Evolutionary conservation across 1,140 invertebrate genomes (phyloP), one percentile per base, ranked within the genome.

Genomic region (Eriosoma lanigerum): DNA sequence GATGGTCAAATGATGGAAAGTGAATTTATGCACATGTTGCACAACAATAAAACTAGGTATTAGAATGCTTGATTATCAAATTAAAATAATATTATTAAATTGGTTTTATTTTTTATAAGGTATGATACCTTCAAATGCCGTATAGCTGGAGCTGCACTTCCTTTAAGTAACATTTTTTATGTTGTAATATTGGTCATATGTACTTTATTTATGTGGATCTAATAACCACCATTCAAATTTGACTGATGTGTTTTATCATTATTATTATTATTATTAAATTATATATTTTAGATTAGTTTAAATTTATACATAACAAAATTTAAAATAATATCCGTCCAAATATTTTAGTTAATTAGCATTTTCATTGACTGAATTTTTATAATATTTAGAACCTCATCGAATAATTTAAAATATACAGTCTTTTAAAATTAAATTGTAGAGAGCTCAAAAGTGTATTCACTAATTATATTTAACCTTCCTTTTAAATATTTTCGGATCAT

Each of bases 1-100:
- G 96, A 98, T 86, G 97, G 97, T 0, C 96, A 98, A 87, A 88
- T 97, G 24, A 91, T 98, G 50, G 97, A 98, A 86, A 93, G 95
- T 1, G 96, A 99, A 87, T 98, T 97, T 86, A 89, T 89, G 83
- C 96, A 96, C 86, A 89, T 97, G 70, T 90, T 96, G 2, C 87
- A 89, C 21, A 90, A 96, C 83, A 91, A 91, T 83, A 87, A 90
- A 84, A 94, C 93, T 1, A 90, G 93, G 88, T 89, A 86, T 29
- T 62, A 19, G 8, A 6, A 38, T 44, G 0, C 19, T 32, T 60
- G 6, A 38, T 44, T 62, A 9, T 6, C 26, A 5, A 5, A 24
- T 64, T 62, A 26, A 48, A 56, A 80, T 52, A 4, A 66, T 52
- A 46, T 70, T 44, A 72, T 0, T 58, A 17, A 72, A 38, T 17